Evolutionary conservation across 2,888 invertebrate species (phyloP).

Genomic region (Isoperla grammatica): DNA sequence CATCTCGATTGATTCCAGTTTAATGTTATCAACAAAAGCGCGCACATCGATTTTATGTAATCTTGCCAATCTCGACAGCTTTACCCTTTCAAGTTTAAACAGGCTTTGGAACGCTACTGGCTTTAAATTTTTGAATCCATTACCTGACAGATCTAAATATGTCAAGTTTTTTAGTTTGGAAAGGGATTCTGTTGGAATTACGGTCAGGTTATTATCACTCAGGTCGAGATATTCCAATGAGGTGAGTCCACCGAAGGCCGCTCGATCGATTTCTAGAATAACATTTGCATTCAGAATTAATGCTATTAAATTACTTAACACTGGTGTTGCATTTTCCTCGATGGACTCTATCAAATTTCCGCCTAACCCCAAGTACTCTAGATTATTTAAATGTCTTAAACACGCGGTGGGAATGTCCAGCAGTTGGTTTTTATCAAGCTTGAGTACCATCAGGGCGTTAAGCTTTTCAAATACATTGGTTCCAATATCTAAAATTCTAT

Average conservation of each 20-base stretch:
- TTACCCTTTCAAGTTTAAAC: conserved; percentile 70
- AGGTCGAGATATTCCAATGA: conserved; percentile 69
- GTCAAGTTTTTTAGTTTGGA: conserved; percentile 53
- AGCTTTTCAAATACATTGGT: conserved; percentile 64
- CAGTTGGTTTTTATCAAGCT: conserved; percentile 72
- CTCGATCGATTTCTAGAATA: conserved; percentile 62
- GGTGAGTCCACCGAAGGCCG: conserved; percentile 68
- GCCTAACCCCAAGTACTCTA: conserved; percentile 61
- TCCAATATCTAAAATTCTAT: conserved; percentile 67
- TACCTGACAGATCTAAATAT: conserved; percentile 14
- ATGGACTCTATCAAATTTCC: conserved; percentile 73
- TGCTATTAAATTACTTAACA: conserved; percentile 51
- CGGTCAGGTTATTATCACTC: conserved; percentile 71
- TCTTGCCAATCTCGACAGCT: conserved; percentile 61
- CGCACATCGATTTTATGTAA: conserved; percentile 65
- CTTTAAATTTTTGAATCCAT: conserved; percentile 37
- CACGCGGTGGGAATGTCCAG: conserved; percentile 63
- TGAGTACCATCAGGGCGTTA: conserved; percentile 62
- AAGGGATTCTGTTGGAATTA: conserved; percentile 46
- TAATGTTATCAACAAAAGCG: conserved; percentile 80
- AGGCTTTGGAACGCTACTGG: conserved; percentile 78
- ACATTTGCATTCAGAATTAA: conserved; percentile 64
- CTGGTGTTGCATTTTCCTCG: conserved; percentile 60
- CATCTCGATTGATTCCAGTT: conserved; percentile 69
- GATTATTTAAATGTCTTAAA: conserved; percentile 37